A percentile compares a stretch with the other conserved stretches of the same genome.
Evolutionary conservation across 2,797 vertebrate genomes (phyloP).

Genomic region (Antennarius maculatus): DNA sequence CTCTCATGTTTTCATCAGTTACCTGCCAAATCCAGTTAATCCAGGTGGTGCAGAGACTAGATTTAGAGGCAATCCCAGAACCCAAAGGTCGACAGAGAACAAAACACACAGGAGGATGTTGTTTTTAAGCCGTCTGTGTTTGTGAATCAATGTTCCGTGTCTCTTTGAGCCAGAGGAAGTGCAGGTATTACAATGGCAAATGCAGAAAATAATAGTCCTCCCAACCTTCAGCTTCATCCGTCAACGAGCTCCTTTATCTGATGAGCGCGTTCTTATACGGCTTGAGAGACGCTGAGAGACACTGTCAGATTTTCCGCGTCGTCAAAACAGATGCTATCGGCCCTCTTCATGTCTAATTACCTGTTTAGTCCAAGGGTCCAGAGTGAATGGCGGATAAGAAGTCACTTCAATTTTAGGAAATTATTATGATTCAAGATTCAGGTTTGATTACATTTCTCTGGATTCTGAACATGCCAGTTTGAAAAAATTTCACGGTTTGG

Average conservation of each 20-base stretch:
- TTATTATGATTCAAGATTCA: constrained; percentile 20
- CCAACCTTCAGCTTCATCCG: constrained; percentile 69
- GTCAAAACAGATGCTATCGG: constrained; percentile 83
- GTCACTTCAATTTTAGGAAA: constrained; percentile 48
- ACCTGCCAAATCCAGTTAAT: constrained; percentile 64
- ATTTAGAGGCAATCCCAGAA: constrained; percentile 33
- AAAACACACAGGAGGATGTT: constrained; percentile 47
- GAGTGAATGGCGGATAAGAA: constrained; percentile 51
- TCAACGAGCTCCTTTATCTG: constrained; percentile 73
- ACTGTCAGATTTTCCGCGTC: constrained; percentile 71
- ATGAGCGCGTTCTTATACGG: constrained; percentile 55
- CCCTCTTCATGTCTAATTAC: constrained; percentile 79
- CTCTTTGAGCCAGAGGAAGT: constrained; percentile 61
- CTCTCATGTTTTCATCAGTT: constrained; percentile 30
- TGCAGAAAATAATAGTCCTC: constrained; percentile 58
- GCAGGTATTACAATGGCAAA: constrained; percentile 69
- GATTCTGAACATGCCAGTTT: neutral
- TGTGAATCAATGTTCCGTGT: constrained; percentile 70
- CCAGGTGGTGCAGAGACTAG: constrained; percentile 44
- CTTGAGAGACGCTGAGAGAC: constrained; percentile 65
- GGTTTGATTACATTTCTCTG: neutral
- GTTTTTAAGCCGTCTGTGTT: constrained; percentile 54
- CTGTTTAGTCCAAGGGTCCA: constrained; percentile 70
- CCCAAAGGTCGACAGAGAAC: constrained; percentile 21
- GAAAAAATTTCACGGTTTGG: no score